These are phyloP conservation scores for western clawed frog (Xenopus tropicalis) DNA, from an alignment of 2,113 vertebrate genomes.

Conservation along the genomic window DNA sequence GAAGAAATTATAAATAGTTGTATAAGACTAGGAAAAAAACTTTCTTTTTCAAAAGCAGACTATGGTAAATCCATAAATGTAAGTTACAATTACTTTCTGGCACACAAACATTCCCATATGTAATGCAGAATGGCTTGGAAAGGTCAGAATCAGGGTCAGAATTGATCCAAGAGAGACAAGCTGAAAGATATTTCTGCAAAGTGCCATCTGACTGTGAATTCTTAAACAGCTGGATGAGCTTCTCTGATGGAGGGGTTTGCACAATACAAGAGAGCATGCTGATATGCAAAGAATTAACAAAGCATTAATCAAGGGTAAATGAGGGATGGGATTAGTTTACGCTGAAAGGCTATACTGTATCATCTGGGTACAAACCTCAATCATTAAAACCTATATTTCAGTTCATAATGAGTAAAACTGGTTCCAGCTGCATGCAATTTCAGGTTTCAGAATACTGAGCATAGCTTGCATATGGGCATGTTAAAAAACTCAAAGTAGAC, in stretches of 20 bases:
- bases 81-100: not conserved
- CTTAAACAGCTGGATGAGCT: slow-evolving; percentile 29
- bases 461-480: too few relatives aligned
- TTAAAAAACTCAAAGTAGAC: too few relatives aligned
- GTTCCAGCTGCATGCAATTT: not conserved
- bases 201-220: slow-evolving; percentile 24
- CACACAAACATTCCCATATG: slow-evolving; percentile 12
- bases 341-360: not conserved
- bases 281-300: slow-evolving; percentile 21
- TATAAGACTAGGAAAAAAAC: too few relatives aligned
- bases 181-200: slow-evolving; percentile 29
- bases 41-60: not conserved
- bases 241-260: slow-evolving; percentile 19
- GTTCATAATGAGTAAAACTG: not conserved
- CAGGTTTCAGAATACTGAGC: not conserved
- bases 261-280: slow-evolving; percentile 22
- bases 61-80: slow-evolving; percentile 11
- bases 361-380: not conserved
- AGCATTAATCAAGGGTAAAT: slow-evolving; percentile 12
- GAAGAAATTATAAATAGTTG: too few relatives aligned
- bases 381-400: not conserved
- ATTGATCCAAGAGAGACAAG: slow-evolving; percentile 26
- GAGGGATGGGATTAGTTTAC: not conserved
- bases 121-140: slow-evolving; percentile 28
- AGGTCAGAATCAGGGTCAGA: slow-evolving; percentile 26